Percentiles rank a stretch among this genome's conserved stretches.
Conservation (phyloP, 2,797 vertebrate species). For the Sebastes vulpes region DNA sequence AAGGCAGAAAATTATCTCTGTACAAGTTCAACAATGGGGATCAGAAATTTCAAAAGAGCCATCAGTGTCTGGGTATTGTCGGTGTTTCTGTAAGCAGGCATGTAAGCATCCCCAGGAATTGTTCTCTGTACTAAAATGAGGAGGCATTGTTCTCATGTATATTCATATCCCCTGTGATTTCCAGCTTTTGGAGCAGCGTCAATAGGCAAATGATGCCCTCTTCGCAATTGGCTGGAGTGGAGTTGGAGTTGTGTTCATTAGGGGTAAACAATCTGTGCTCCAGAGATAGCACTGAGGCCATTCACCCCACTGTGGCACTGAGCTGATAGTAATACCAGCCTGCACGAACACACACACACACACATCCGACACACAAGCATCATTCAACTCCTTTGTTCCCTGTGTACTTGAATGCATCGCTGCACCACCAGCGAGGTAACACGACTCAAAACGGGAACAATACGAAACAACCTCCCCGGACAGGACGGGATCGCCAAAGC, state of each 20-base stretch:
- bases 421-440: conserved; percentile 43
- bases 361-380: conserved; percentile 42
- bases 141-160: conserved; percentile 54
- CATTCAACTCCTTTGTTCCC: conserved; percentile 41
- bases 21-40: conserved; percentile 26
- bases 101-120: conserved; percentile 33
- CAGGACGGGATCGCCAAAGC: conserved; percentile 24
- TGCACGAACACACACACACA: conserved; percentile 17
- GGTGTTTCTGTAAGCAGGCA: conserved; percentile 28
- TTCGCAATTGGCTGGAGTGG: conserved; percentile 56
- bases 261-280: conserved; percentile 79
- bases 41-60: conserved; percentile 33
- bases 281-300: conserved; percentile 75
- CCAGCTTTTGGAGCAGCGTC: conserved; percentile 43
- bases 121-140: conserved; percentile 21
- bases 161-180: conserved; percentile 45
- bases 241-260: conserved; percentile 73
- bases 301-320: conserved; percentile 66
- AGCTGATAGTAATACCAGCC: conserved; percentile 66
- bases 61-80: conserved; percentile 16
- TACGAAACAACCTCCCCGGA: conserved; percentile 22
- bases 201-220: conserved; percentile 61
- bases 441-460: conserved; percentile 41
- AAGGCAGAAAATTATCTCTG: conserved; percentile 23
- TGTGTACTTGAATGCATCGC: conserved; percentile 46